Conservation (phyloP, 2,797 vertebrate genomes). For the Oreortyx pictus region DNA sequence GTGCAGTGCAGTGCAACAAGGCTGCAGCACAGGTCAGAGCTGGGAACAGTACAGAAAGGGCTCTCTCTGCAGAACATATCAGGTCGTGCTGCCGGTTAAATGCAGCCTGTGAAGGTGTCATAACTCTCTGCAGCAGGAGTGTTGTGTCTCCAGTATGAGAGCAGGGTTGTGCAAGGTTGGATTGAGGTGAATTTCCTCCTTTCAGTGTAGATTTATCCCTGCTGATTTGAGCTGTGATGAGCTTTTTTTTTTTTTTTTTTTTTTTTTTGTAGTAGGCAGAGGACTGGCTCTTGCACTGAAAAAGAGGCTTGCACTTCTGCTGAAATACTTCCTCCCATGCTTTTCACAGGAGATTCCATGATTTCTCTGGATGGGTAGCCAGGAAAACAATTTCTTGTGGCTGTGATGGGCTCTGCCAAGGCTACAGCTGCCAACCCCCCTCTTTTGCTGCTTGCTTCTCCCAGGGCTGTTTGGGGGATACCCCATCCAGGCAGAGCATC, state of each 20-base stretch:
- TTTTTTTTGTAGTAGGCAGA: background rate
- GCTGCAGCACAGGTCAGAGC: constrained; percentile 16
- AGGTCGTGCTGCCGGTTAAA: constrained; percentile 23
- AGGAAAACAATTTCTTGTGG: background rate
- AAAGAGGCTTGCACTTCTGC: constrained; percentile 8
- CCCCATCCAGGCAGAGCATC: background rate
- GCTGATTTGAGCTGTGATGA: background rate
- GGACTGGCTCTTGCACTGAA: background rate
- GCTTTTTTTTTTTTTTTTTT: constrained; percentile 37
- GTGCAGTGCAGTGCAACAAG: background rate
- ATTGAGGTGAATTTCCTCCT: background rate
- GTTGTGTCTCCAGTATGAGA: background rate
- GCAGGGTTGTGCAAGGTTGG: background rate
- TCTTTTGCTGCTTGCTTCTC: background rate
- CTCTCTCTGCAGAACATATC: constrained; percentile 28
- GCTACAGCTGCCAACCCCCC: background rate
- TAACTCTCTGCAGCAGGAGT: background rate
- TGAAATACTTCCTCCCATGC: background rate
- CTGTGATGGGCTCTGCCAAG: background rate
- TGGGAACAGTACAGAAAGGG: background rate
- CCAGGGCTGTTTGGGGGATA: background rate
- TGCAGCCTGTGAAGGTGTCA: background rate
- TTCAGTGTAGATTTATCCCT: background rate
- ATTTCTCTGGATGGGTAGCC: constrained; percentile 6
- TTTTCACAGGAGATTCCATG: background rate